These are phyloP conservation scores for Podarcis siculus DNA, from an alignment of 2,797 vertebrate genomes.

Conservation along the genomic window DNA sequence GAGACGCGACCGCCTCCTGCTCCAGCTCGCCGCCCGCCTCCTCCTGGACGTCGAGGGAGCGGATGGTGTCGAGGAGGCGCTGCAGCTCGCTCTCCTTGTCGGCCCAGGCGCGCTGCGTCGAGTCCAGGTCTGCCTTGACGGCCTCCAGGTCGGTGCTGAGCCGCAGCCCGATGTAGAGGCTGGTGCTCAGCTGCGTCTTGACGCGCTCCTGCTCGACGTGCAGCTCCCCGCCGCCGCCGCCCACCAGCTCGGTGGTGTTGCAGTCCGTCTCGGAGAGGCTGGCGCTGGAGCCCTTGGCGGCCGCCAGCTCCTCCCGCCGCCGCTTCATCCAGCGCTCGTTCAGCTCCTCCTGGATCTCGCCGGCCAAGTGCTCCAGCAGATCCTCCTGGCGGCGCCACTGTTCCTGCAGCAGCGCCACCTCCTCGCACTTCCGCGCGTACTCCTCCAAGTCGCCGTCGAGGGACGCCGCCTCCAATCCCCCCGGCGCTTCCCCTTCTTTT, in stretches of 20 bases:
- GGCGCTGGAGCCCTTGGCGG: constrained; percentile 48
- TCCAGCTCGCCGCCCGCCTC: neutral
- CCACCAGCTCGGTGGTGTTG: constrained; percentile 65
- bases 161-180: constrained; percentile 92
- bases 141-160: constrained; percentile 91
- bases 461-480: constrained; percentile 71
- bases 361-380: constrained; percentile 87
- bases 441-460: constrained; percentile 81
- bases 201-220: constrained; percentile 87
- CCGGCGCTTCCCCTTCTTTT: neutral
- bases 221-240: constrained; percentile 76
- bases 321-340: constrained; percentile 93
- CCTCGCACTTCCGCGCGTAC: constrained; percentile 85
- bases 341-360: constrained; percentile 93
- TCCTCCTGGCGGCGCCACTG: constrained; percentile 88
- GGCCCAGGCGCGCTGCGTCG: constrained; percentile 84
- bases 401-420: constrained; percentile 88
- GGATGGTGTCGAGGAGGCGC: constrained; percentile 84
- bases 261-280: constrained; percentile 70
- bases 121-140: constrained; percentile 84
- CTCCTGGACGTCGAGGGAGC: constrained; percentile 77
- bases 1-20: neutral
- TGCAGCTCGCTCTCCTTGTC: constrained; percentile 87
- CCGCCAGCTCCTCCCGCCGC: constrained; percentile 81
- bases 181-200: constrained; percentile 92